phyloP scores from a whole-genome alignment of 2,797 vertebrate species.

The Notolepis coatsorum region DNA sequence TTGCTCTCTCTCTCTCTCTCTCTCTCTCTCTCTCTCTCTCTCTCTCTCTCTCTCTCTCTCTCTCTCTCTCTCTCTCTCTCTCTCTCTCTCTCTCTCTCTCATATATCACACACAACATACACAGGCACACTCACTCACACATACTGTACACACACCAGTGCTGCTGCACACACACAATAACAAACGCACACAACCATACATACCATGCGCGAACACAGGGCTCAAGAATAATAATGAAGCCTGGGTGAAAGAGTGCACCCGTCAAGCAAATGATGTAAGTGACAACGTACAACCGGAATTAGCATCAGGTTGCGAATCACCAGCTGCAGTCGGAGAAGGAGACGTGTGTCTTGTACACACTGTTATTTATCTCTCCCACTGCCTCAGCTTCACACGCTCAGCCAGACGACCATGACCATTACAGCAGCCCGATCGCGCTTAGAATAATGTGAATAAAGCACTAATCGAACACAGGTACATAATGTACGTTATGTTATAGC shows the following conservation, averaged over 20 bases:
- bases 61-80: neutral
- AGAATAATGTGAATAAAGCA: no score
- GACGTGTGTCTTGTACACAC: no score
- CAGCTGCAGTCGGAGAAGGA: conserved; percentile 29
- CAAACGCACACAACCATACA: neutral
- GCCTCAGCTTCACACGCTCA: no score
- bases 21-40: neutral
- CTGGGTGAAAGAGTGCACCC: conserved; percentile 63
- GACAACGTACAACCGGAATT: conserved; percentile 58
- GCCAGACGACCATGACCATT: no score
- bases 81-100: conserved; percentile 2
- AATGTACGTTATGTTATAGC: no score
- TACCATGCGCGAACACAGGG: conserved; percentile 1
- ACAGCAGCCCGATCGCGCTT: no score
- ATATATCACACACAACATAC: conserved; percentile 39
- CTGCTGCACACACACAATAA: neutral
- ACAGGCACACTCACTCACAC: conserved; percentile 35
- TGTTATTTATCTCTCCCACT: no score
- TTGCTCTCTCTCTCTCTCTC: conserved; percentile 51
- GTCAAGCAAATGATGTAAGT: conserved; percentile 57
- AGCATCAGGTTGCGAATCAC: conserved; percentile 60
- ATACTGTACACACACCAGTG: neutral
- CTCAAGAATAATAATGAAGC: conserved; percentile 54
- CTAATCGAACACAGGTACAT: no score
- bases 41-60: conserved; percentile 23